phyloP scores from a whole-genome alignment of 2,888 invertebrate species.

The Drosophila borealis region DNA sequence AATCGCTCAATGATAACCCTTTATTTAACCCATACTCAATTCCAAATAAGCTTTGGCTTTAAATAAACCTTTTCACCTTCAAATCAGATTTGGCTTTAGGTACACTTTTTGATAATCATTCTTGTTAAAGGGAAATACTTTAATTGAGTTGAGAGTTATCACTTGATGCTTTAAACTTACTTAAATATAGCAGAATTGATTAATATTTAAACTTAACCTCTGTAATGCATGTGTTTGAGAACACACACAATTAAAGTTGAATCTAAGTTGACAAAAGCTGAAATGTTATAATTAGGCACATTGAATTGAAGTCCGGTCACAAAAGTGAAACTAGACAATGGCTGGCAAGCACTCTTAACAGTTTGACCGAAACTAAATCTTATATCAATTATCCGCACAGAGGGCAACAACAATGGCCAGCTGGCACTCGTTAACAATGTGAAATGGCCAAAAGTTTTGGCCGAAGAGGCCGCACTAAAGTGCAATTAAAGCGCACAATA shows the following conservation, averaged over 20 bases:
- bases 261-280: neutral
- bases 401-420: constrained; percentile 26
- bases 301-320: neutral
- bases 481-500: constrained; percentile 70
- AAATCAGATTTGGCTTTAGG: too few species aligned
- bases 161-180: too few species aligned
- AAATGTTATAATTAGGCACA: neutral
- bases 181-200: too few species aligned
- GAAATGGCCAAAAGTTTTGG: constrained; percentile 48
- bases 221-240: too few species aligned
- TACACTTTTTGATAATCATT: too few species aligned
- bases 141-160: too few species aligned
- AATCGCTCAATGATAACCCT: too few species aligned
- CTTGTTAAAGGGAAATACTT: too few species aligned
- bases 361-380: constrained; percentile 33
- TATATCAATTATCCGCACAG: constrained; percentile 43
- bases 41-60: too few species aligned
- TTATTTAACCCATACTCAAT: too few species aligned
- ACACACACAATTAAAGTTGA: neutral
- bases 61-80: too few species aligned
- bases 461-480: constrained; percentile 35
- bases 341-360: constrained; percentile 2
- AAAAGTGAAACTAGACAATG: constrained; percentile 2
- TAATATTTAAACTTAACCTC: too few species aligned
- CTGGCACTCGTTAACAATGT: constrained; percentile 24